These are phyloP conservation scores for Platyscapa corneri DNA, from an alignment of 1,140 invertebrate species.

Conservation along the genomic window DNA sequence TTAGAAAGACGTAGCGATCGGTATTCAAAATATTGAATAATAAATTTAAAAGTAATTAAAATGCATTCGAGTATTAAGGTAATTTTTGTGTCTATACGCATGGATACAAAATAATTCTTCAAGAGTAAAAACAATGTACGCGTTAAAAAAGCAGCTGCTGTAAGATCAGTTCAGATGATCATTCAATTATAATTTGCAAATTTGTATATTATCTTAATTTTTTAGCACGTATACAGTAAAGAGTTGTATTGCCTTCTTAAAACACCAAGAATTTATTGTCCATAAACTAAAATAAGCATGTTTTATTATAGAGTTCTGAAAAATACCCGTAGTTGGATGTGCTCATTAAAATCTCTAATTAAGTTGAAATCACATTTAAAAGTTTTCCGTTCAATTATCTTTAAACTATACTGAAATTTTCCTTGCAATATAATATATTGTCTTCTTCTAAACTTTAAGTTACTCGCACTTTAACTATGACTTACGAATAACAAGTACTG, in stretches of 20 bases:
- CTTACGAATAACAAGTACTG: background rate
- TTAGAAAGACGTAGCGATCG: background rate
- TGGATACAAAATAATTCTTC: background rate
- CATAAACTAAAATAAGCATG: background rate
- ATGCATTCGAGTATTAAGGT: background rate
- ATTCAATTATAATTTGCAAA: background rate
- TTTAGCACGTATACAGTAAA: too few species aligned
- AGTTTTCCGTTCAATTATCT: constrained; percentile 7
- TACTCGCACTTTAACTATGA: background rate
- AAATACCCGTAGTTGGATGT: background rate
- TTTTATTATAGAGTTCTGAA: background rate
- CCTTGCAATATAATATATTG: background rate
- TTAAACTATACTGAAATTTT: background rate
- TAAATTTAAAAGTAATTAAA: background rate
- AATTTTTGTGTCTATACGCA: background rate
- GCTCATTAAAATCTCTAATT: background rate
- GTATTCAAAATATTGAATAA: background rate
- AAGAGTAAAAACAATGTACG: background rate
- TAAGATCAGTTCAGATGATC: background rate
- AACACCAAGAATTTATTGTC: too few species aligned
- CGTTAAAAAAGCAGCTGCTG: background rate
- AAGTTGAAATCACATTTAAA: background rate
- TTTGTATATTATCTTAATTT: too few species aligned
- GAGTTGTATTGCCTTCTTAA: too few species aligned
- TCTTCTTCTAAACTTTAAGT: background rate